Percentiles rank a stretch among this genome's conserved stretches.
Evolutionary conservation across 2,888 invertebrate genomes (phyloP).

Genomic region (Gastracanthus pulcherrimus): DNA sequence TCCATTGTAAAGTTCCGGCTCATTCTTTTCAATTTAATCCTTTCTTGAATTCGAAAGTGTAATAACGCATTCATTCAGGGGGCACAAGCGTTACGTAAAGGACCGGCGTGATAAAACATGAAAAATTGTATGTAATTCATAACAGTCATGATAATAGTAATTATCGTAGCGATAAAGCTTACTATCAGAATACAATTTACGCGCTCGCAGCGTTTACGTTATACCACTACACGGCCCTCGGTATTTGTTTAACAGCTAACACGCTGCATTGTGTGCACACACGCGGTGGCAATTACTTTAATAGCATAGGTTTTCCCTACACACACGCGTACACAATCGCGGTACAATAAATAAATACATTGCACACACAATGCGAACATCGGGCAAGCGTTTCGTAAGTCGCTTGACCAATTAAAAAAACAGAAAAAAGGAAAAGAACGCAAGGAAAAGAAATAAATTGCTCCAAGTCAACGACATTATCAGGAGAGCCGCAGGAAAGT

Average conservation of each 20-base stretch:
- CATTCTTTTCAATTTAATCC: not conserved
- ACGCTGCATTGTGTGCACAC: no score
- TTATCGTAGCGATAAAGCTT: no score
- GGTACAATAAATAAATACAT: not conserved
- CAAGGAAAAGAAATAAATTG: not conserved
- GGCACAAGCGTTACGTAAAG: not conserved
- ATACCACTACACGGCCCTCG: not conserved
- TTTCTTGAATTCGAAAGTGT: conserved; percentile 29
- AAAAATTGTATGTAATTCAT: no score
- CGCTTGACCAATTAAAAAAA: not conserved
- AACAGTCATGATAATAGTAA: not conserved
- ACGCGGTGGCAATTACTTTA: not conserved
- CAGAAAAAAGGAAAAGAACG: not conserved
- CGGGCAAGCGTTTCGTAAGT: not conserved
- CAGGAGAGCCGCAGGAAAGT: conserved; percentile 36
- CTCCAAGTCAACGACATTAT: conserved; percentile 41
- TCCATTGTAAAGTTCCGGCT: not conserved
- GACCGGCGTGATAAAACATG: not conserved
- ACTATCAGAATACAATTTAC: no score
- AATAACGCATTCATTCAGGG: not conserved
- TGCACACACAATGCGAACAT: not conserved
- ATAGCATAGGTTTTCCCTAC: not conserved
- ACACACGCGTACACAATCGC: no score
- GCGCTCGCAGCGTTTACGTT: no score
- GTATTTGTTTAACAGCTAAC: not conserved